phyloP scores from a whole-genome alignment of 2,797 vertebrate genomes.

The Neosilurus mollespiculum region DNA sequence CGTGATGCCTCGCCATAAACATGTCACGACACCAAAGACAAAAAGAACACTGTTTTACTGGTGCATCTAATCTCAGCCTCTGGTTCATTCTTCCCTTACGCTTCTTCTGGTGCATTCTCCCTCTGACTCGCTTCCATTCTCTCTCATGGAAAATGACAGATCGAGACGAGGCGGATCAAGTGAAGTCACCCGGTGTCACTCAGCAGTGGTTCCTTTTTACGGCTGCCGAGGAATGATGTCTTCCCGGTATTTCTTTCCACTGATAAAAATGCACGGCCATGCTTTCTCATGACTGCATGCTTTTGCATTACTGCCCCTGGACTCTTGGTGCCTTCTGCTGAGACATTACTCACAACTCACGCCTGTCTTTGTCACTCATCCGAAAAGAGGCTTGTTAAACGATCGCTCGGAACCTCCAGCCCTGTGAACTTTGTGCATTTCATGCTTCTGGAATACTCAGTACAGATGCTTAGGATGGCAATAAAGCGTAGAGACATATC shows the following conservation, averaged over 20 bases:
- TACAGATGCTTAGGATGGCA: slow-evolving; percentile 28
- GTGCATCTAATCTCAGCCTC: slow-evolving; percentile 39
- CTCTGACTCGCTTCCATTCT: slow-evolving; percentile 30
- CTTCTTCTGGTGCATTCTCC: slow-evolving; percentile 11
- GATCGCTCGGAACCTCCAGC: neutral
- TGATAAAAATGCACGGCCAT: slow-evolving; percentile 39
- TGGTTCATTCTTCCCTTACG: slow-evolving; percentile 36
- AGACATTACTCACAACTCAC: neutral
- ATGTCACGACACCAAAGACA: slow-evolving; percentile 70
- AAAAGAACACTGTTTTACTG: slow-evolving; percentile 64
- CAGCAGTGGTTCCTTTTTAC: slow-evolving; percentile 55
- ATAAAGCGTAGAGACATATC: slow-evolving; percentile 27
- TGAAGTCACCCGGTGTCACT: slow-evolving; percentile 63
- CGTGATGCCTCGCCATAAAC: slow-evolving; percentile 67
- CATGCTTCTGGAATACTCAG: slow-evolving; percentile 16
- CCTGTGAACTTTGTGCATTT: slow-evolving; percentile 33
- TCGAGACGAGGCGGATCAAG: slow-evolving; percentile 61
- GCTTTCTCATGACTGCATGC: slow-evolving; percentile 24
- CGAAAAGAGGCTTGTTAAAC: slow-evolving; percentile 30
- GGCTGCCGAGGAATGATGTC: slow-evolving; percentile 66
- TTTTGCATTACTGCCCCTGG: slow-evolving; percentile 1
- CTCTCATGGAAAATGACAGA: slow-evolving; percentile 49
- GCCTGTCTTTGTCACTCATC: slow-evolving; percentile 47
- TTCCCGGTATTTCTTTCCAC: slow-evolving; percentile 61
- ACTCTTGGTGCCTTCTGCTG: neutral